Conservation (phyloP, 2,797 vertebrate species). For the Euphonia xanthogaster region DNA sequence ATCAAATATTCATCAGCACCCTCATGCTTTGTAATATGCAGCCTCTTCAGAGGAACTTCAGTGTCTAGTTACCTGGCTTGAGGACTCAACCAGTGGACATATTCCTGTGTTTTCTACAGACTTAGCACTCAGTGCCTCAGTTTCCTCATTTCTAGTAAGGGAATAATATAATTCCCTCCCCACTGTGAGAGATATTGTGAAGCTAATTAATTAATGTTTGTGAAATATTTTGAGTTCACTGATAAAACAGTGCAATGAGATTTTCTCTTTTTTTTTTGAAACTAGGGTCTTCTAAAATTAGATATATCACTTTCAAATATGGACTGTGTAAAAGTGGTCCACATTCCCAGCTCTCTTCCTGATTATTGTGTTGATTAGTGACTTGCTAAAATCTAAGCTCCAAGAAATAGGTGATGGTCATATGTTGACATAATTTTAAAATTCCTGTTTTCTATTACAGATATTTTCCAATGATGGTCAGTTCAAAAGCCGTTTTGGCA, state of each 20-base stretch:
- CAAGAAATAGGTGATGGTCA: background rate
- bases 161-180: background rate
- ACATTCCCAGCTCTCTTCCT: background rate
- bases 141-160: background rate
- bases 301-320: background rate
- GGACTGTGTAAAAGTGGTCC: background rate
- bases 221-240: background rate
- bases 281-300: background rate
- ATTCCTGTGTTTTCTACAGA: background rate
- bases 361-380: background rate
- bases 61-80: background rate
- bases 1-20: background rate
- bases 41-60: background rate
- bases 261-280: background rate
- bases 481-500: constrained; percentile 94
- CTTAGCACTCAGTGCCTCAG: background rate
- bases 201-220: background rate
- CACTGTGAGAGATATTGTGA: background rate
- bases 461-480: constrained; percentile 95
- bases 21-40: background rate
- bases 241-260: background rate
- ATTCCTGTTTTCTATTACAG: constrained; percentile 68
- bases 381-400: background rate
- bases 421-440: background rate
- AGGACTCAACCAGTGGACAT: background rate